phyloP scores from a whole-genome alignment of 53 echinoderm and acorn worm species.

The Apostichopus leukothele region DNA sequence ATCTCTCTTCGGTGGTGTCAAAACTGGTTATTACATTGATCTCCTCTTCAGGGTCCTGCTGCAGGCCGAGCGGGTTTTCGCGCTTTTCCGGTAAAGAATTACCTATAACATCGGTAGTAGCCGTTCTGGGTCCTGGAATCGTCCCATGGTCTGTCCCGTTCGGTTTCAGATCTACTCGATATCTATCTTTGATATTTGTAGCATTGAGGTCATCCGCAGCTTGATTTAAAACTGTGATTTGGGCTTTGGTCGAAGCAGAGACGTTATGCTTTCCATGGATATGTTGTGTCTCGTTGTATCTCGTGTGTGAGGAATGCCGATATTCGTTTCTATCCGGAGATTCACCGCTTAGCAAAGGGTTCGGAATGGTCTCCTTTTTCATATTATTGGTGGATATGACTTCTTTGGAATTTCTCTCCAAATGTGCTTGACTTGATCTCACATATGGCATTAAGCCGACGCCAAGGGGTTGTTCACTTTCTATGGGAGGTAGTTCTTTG shows the following conservation, averaged over 20 bases:
- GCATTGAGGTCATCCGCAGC: constrained; percentile 19
- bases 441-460: not conserved
- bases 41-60: not conserved
- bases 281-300: constrained; percentile 12
- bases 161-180: not conserved
- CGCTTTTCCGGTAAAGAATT: not conserved
- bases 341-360: not conserved
- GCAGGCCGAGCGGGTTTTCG: not conserved
- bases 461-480: not conserved
- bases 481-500: not conserved
- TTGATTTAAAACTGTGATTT: constrained; percentile 4
- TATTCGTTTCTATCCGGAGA: constrained; percentile 15
- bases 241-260: constrained; percentile 22
- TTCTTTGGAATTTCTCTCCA: not conserved
- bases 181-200: constrained; percentile 20
- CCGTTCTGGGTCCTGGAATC: not conserved
- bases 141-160: constrained; percentile 16
- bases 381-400: not conserved
- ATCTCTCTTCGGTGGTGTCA: not conserved
- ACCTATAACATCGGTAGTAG: not conserved
- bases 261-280: not conserved
- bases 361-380: not conserved
- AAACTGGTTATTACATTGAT: not conserved
- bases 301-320: constrained; percentile 10
- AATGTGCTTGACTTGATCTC: not conserved